Evolutionary conservation across 1,140 invertebrate species (phyloP).

Genomic region (Temnothorax curvispinosus): DNA sequence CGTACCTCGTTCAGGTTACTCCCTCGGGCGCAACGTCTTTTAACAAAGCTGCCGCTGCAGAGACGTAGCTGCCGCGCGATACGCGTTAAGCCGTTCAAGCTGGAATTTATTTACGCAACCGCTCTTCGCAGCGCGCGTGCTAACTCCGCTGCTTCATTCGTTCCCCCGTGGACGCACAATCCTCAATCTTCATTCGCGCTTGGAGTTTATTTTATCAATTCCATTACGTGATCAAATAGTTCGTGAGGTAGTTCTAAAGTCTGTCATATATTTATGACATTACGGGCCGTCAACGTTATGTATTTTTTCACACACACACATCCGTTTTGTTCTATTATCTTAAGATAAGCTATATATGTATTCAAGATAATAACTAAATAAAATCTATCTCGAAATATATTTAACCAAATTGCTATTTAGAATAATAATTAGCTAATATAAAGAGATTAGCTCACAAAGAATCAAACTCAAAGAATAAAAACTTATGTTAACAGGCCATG

Average conservation of each 20-base stretch:
- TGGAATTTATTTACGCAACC: conserved; percentile 78
- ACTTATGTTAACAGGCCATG: too few relatives aligned
- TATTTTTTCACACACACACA: not conserved
- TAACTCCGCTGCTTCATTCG: conserved; percentile 15
- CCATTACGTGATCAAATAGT: not conserved
- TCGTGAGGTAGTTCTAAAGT: not conserved
- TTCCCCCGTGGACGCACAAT: conserved; percentile 18
- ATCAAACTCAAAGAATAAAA: too few relatives aligned
- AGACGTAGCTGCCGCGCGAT: conserved; percentile 69
- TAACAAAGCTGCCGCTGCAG: conserved; percentile 73
- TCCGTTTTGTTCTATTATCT: not conserved
- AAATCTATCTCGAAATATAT: not conserved
- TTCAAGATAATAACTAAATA: not conserved
- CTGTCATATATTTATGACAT: not conserved
- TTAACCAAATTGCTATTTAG: not conserved
- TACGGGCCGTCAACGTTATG: not conserved
- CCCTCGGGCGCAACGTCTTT: conserved; percentile 54
- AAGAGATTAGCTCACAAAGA: too few relatives aligned
- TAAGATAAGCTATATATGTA: not conserved
- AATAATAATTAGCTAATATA: not conserved
- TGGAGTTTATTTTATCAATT: conserved; percentile 38
- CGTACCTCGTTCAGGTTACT: conserved; percentile 50
- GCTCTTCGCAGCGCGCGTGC: conserved; percentile 1
- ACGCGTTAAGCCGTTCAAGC: conserved; percentile 77
- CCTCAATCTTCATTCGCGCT: conserved; percentile 30